Base-by-base conservation (phyloP, 53 echinoderm and acorn worm species). In the Apostichopus leukothele region DNA sequence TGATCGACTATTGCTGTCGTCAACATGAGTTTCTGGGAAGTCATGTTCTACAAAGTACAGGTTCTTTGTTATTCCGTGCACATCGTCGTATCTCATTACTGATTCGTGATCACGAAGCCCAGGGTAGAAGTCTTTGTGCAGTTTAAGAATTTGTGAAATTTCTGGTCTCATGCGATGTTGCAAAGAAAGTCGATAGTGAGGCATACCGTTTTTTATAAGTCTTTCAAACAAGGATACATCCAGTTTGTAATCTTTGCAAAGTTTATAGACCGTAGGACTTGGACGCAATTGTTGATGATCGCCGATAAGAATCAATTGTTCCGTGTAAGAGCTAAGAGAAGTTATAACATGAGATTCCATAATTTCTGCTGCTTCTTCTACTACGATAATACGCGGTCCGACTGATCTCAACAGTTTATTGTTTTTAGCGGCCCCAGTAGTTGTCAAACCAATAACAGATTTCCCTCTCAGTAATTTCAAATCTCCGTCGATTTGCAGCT, bases 81-180 rank as follows among this genome's bases (percentile, higher is more conserved):
- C 89, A 57, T 97, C 67, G 8, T 94, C 93, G 60, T 83, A 91
- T 6, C 73, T 39, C 11, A 11, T 86, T 0, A 97, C 95, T 12
- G 92, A 93, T 12, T 89, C 83, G 53, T 91, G 88, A 90, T 97
- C 93, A 12, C 85, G 52, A 1, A 97, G 92, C 73, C 78, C 81
- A n/a, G 91, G 76, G 79, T 97, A 97, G 78, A 97, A 92, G 18
- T 90, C 86, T 60, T 83, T 90, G 73, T 95, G 88, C 50, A 89
- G 84, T 67, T 89, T 93, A 91, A 97, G 92, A 11, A 97, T 21
- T 4, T 60, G n/a, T 9, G 98, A 91, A 66, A 98, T 98, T 59
- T 98, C 95, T 8, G 98, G 98, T 61, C 98, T 73, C 98, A 98
- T 98, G 6, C 98, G 91, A 75, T 95, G 98, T 86, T 97, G 97